Base-by-base conservation (phyloP, 64 coral and sea anemone species). In the Actinia equina region DNA sequence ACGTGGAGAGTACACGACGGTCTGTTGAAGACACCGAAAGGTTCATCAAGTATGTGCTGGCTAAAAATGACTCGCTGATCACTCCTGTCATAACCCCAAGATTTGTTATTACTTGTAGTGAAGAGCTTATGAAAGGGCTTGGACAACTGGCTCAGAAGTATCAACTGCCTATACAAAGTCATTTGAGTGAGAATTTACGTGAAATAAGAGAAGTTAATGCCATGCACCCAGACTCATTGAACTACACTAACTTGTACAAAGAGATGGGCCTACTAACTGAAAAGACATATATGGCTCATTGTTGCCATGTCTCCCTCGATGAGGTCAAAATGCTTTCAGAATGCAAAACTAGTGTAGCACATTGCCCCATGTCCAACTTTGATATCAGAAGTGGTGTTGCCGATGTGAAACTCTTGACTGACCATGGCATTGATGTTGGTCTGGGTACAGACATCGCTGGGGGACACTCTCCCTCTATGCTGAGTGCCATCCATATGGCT, bases 281-380 rank as follows among this genome's bases (percentile, higher is more conserved):
- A 9, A 96, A 90, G 82, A 90, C 94, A 51, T 93, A 93, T 27
- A 84, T 96, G 61, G 87, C 94, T n/a, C 94, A 96, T 56, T 93
- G 94, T 52, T 80, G 91, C 79, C 88, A 96, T 46, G 49, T 86
- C 60, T 90, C 87, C 25, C 55, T 87, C n/a, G 88, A 89, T 22
- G 94, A 96, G 70, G 46, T 88, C 55, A 59, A 37, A 23, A 79
- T 96, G 23, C 55, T 96, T 62, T 63, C 86, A 30, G 58, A 86
- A 58, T 82, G 20, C 49, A 88, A 86, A 56, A 77, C 84, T 67
- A 91, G 87, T 5, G 55, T 96, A 44, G 64, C 94, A 43, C 94
- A 96, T 59, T 96, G 94, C 44, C 94, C 94, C 30, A 87, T 84
- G 53, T 96, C 94, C 18, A 96, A 96, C 65, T 93, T 96, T 57